These are phyloP conservation scores for Proctacanthus coquilletti DNA, from an alignment of 1,140 invertebrate species.

Conservation along the genomic window DNA sequence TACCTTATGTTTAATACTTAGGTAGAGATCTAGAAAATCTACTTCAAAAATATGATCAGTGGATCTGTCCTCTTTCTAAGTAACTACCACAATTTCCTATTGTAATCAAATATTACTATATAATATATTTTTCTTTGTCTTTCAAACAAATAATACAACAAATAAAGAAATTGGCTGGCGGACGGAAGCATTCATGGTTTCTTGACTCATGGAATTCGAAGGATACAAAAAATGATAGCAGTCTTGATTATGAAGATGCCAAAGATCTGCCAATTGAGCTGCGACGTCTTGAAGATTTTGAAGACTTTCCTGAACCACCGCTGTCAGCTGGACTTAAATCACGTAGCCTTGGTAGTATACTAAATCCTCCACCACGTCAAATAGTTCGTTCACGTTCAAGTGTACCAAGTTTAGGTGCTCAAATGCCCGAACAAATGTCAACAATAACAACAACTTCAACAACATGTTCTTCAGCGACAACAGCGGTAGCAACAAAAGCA, in stretches of 20 bases:
- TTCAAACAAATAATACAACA: too few species aligned
- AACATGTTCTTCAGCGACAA: conserved; percentile 2
- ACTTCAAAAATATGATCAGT: background rate
- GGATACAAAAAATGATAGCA: conserved; percentile 37
- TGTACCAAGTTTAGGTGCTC: conserved; percentile 45
- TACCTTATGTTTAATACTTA: too few species aligned
- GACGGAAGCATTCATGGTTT: conserved; percentile 55
- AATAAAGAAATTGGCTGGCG: conserved; percentile 56
- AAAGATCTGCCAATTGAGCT: conserved; percentile 78
- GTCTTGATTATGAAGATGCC: conserved; percentile 41
- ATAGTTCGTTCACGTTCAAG: conserved; percentile 58
- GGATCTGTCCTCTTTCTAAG: background rate
- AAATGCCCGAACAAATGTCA: conserved; percentile 12
- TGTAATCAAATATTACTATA: background rate
- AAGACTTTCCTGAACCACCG: conserved; percentile 34
- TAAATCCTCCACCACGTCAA: conserved; percentile 49
- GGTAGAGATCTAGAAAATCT: background rate
- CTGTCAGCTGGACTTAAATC: conserved; percentile 28
- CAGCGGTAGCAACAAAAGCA: background rate
- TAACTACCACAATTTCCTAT: background rate
- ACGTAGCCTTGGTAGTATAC: conserved; percentile 59
- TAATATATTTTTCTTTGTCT: background rate
- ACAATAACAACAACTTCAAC: background rate
- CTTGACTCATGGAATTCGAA: conserved; percentile 56
- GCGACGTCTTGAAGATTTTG: conserved; percentile 61